Conservation (phyloP, 2,113 vertebrate genomes). For the Malaclemys terrapin region DNA sequence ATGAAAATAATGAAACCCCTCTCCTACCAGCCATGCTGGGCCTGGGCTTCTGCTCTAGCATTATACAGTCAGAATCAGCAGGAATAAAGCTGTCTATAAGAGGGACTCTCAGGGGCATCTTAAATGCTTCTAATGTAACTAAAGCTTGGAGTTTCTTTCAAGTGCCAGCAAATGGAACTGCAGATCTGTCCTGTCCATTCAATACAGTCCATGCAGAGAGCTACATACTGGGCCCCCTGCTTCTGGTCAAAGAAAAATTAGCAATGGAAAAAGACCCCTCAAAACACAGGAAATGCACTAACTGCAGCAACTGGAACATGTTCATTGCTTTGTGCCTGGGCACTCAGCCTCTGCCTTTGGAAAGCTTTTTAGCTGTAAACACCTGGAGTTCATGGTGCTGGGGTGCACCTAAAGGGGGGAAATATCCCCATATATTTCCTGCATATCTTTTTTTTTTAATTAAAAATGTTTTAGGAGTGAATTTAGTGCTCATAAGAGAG, state of each 20-base stretch:
- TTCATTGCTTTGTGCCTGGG: not conserved
- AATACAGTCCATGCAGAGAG: not conserved
- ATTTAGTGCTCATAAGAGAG: not conserved
- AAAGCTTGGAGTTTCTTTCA: conserved; percentile 4
- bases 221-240: not conserved
- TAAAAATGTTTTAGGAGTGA: not conserved
- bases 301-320: not conserved
- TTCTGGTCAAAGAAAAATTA: conserved; percentile 8
- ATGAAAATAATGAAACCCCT: conserved; percentile 70
- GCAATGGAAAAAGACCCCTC: not conserved
- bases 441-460: not conserved
- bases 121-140: conserved; percentile 16
- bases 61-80: conserved; percentile 66
- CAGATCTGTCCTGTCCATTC: not conserved
- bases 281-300: not conserved
- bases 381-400: not conserved
- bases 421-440: conserved; percentile 3
- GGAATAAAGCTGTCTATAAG: conserved; percentile 57
- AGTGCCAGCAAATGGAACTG: not conserved
- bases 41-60: conserved; percentile 57
- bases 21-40: conserved; percentile 47
- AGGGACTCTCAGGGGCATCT: conserved; percentile 38
- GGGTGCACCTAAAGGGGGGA: not conserved
- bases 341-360: not conserved
- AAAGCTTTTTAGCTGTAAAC: not conserved